Conservation (phyloP, 1,140 invertebrate genomes). For the Campoletis sonorensis region DNA sequence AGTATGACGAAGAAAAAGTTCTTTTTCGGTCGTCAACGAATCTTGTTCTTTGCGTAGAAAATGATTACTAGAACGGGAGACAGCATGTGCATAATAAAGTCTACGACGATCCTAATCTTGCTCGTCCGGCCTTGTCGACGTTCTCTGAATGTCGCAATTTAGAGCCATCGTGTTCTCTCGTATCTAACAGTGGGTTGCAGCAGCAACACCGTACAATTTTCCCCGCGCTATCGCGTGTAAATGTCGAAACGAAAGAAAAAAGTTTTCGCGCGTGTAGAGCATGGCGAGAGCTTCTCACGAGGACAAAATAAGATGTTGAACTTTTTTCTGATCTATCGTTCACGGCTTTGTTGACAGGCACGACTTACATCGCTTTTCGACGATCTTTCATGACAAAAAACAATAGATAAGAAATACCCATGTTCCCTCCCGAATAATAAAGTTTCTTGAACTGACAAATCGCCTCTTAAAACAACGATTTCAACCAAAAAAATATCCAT, state of each 20-base stretch:
- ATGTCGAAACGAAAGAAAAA: slow-evolving; percentile 3
- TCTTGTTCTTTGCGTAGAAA: slow-evolving; percentile 37
- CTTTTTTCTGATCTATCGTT: too few relatives aligned
- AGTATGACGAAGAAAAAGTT: slow-evolving; percentile 15
- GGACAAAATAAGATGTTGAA: too few relatives aligned
- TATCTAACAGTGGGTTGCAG: slow-evolving; percentile 15
- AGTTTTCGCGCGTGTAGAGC: slow-evolving; percentile 22
- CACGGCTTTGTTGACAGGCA: too few relatives aligned
- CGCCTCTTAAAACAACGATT: too few relatives aligned
- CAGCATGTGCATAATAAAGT: slow-evolving; percentile 45
- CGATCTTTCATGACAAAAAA: too few relatives aligned
- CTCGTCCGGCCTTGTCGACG: slow-evolving; percentile 65
- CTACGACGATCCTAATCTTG: slow-evolving; percentile 62
- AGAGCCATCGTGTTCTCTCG: slow-evolving; percentile 39
- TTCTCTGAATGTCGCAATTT: slow-evolving; percentile 57
- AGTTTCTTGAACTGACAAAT: too few relatives aligned
- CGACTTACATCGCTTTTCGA: too few relatives aligned
- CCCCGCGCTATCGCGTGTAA: slow-evolving; percentile 18
- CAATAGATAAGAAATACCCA: too few relatives aligned
- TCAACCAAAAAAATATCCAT: too few relatives aligned
- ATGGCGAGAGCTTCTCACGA: too few relatives aligned
- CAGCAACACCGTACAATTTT: slow-evolving; percentile 36
- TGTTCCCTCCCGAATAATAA: too few relatives aligned
- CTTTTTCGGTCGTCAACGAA: neutral
- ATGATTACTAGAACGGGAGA: slow-evolving; percentile 38